Percentiles rank a stretch among this genome's conserved stretches.
Conservation (phyloP, 1,140 invertebrate genomes). For the Danaus melanippus region DNA sequence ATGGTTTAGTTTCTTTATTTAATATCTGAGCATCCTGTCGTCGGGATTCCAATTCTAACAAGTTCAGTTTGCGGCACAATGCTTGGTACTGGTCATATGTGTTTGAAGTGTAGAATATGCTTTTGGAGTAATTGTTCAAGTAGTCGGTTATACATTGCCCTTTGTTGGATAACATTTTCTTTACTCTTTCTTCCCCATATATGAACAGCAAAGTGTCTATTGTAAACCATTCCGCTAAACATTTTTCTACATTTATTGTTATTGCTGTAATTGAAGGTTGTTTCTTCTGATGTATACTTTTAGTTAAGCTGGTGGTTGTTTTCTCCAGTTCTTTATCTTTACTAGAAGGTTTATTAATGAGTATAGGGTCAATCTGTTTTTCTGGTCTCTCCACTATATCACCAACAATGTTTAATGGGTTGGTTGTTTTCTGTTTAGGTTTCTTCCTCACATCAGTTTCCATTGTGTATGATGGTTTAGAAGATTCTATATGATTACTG, state of each 20-base stretch:
- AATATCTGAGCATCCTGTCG: slow-evolving; percentile 60
- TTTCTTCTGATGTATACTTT: slow-evolving; percentile 26
- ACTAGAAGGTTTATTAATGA: slow-evolving; percentile 23
- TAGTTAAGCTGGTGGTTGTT: slow-evolving; percentile 3
- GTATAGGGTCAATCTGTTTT: slow-evolving; percentile 51
- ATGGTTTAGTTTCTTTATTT: slow-evolving; percentile 63
- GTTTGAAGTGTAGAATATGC: slow-evolving; percentile 56
- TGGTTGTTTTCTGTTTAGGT: slow-evolving; percentile 27
- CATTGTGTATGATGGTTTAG: no score
- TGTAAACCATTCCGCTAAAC: slow-evolving; percentile 74
- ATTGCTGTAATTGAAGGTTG: slow-evolving; percentile 42
- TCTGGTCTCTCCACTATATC: slow-evolving; percentile 60
- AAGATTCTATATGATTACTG: no score
- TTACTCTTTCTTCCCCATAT: slow-evolving; percentile 73
- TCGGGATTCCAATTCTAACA: slow-evolving; percentile 72
- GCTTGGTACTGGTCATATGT: slow-evolving; percentile 70
- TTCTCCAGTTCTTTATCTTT: slow-evolving; percentile 23
- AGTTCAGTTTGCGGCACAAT: slow-evolving; percentile 72
- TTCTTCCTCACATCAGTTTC: no score
- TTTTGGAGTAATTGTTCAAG: slow-evolving; percentile 64
- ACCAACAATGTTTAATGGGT: slow-evolving; percentile 55
- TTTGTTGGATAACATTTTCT: slow-evolving; percentile 72
- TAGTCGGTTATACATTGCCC: slow-evolving; percentile 70
- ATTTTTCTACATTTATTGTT: slow-evolving; percentile 69
- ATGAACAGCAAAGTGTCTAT: slow-evolving; percentile 73